Base-by-base conservation (phyloP, 2,797 vertebrate species). In the Telmatherina bonti region DNA sequence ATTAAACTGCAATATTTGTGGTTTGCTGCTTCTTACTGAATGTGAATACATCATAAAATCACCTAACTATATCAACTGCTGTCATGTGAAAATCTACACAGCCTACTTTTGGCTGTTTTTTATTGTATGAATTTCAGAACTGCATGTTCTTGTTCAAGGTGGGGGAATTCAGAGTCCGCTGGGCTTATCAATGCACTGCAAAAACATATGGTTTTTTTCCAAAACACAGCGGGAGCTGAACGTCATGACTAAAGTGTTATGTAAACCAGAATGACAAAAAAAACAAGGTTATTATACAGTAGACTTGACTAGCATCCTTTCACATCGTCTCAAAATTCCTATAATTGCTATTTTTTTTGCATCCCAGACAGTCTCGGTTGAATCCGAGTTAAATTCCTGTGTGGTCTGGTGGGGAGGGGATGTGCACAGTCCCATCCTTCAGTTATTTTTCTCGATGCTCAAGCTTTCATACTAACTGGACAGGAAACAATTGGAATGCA, bases 1-100 rank as follows among this genome's bases (percentile, higher is more conserved):
- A 71, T 62, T 72, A 38, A 73, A 76, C 61, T 75, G 57, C 70
- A 75, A 79, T 74, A 74, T 55, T 74, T 79, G 79, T 76, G 81
- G 76, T 63, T 78, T 78, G 61, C 60, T 60, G 74, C 13, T n/a
- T 76, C 88, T 53, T 56, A 45, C 51, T 67, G 33, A 52, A 49
- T 27, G 43, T 65, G 66, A n/a, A 13, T 15, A 47, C 45, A 45
- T 62, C 68, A 70, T 60, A 30, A 73, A 76, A 80, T 54, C 57
- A 71, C 67, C 64, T 47, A 30, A 62, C 52, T 64, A 59, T 64
- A 58, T 68, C 69, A 55, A n/a, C 41, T 67, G 72, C 71, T 79
- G 73, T 84, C 70, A 67, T 74, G 72, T 86, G 76, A 83, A 72
- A 68, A 72, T 47, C 53, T 35, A 63, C 29, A 74, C 55, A 27